Evolutionary conservation across 2,797 vertebrate species (phyloP).

Genomic region (Anabacerthia variegaticeps): DNA sequence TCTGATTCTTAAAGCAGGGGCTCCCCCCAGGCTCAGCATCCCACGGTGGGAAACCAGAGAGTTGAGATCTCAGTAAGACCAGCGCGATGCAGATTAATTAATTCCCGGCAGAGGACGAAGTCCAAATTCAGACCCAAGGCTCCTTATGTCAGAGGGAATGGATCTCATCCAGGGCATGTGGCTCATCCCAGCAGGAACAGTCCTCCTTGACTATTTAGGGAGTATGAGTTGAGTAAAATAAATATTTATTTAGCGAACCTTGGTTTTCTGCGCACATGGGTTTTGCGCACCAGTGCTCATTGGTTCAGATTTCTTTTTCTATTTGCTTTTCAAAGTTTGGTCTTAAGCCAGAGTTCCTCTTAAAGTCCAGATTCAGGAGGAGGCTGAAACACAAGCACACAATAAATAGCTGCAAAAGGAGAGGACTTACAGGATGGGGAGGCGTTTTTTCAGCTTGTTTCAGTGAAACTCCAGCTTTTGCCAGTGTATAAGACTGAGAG

Average conservation of each 20-base stretch:
- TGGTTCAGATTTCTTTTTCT: background rate
- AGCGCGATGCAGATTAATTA: accelerated
- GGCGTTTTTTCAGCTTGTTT: background rate
- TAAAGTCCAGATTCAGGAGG: background rate
- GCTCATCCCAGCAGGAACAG: background rate
- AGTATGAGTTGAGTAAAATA: background rate
- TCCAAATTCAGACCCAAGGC: background rate
- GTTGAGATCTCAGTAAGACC: accelerated
- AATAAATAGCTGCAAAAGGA: background rate
- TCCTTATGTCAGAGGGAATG: background rate
- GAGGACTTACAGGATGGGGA: accelerated
- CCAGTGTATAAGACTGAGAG: background rate
- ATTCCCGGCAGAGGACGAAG: background rate
- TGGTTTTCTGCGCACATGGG: accelerated
- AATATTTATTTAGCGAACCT: background rate
- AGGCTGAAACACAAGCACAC: background rate
- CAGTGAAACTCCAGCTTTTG: slow-evolving; percentile 1
- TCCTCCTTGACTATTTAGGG: background rate
- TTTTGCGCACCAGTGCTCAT: background rate
- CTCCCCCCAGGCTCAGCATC: background rate
- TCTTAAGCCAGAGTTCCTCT: background rate
- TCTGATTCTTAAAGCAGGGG: background rate
- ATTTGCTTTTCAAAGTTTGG: background rate
- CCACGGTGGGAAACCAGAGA: background rate
- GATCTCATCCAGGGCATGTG: background rate